A percentile compares a stretch with the other conserved stretches of the same genome.
phyloP scores from a whole-genome alignment of 2,113 vertebrate genomes.

The Catharus minimus region DNA sequence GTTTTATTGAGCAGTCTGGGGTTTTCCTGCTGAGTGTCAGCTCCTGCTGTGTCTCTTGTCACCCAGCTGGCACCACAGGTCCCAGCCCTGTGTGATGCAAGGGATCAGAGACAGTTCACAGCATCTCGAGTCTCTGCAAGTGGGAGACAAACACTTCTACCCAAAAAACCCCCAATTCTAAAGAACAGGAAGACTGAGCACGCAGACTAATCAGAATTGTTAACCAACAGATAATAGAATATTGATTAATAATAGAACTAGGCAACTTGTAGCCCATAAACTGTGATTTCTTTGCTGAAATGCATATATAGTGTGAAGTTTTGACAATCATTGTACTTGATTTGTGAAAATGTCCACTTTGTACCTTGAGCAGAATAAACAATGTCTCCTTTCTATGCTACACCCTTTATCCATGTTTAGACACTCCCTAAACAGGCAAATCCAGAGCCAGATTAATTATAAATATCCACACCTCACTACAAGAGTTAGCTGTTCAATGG shows the following conservation, averaged over 20 bases:
- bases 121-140: no score
- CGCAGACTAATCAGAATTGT: neutral
- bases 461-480: neutral
- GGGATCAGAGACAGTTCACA: neutral
- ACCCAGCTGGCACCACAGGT: neutral
- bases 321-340: neutral
- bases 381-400: neutral
- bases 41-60: neutral
- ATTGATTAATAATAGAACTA: no score
- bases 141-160: neutral
- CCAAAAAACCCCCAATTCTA: fast-evolving
- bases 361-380: neutral
- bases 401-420: neutral
- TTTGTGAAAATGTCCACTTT: neutral
- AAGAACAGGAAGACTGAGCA: neutral
- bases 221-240: neutral
- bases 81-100: neutral
- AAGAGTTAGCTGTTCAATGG: neutral
- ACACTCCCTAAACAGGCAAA: neutral
- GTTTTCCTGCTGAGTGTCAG: neutral
- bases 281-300: neutral
- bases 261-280: no score
- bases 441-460: neutral
- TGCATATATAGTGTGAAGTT: neutral
- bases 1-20: neutral